Evolutionary conservation across 2,797 vertebrate species (phyloP).

Genomic region (Lindbergichthys nudifrons): DNA sequence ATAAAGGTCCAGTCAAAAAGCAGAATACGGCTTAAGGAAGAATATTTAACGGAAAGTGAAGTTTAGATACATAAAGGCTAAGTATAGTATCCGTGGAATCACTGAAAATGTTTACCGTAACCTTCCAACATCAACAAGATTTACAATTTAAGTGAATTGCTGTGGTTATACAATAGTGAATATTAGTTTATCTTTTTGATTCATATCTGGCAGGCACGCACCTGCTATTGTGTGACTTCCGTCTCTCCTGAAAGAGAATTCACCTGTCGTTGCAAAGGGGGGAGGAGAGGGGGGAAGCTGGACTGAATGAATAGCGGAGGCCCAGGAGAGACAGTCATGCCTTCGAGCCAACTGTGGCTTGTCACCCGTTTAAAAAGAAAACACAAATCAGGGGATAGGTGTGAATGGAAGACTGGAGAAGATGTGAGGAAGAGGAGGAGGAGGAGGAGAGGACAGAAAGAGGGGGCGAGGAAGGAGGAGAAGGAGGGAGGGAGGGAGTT

Average conservation of each 20-base stretch:
- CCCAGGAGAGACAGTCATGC: conserved; percentile 52
- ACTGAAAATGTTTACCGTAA: neutral
- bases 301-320: conserved; percentile 35
- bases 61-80: too few relatives aligned
- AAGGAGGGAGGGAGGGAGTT: conserved; percentile 44
- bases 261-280: conserved; percentile 55
- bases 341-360: conserved; percentile 65
- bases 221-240: conserved; percentile 65
- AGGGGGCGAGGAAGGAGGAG: neutral
- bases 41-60: neutral
- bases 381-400: conserved; percentile 61
- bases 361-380: conserved; percentile 70
- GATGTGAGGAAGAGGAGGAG: conserved; percentile 36
- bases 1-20: neutral
- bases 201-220: conserved; percentile 55
- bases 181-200: conserved; percentile 14
- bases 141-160: neutral
- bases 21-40: neutral
- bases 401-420: conserved; percentile 59
- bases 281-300: conserved; percentile 23
- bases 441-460: conserved; percentile 28
- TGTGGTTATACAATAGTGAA: neutral
- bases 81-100: neutral
- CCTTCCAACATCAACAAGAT: neutral
- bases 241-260: conserved; percentile 51